These are phyloP conservation scores for Bovichtus variegatus DNA, from an alignment of 2,797 vertebrate species.

Conservation along the genomic window DNA sequence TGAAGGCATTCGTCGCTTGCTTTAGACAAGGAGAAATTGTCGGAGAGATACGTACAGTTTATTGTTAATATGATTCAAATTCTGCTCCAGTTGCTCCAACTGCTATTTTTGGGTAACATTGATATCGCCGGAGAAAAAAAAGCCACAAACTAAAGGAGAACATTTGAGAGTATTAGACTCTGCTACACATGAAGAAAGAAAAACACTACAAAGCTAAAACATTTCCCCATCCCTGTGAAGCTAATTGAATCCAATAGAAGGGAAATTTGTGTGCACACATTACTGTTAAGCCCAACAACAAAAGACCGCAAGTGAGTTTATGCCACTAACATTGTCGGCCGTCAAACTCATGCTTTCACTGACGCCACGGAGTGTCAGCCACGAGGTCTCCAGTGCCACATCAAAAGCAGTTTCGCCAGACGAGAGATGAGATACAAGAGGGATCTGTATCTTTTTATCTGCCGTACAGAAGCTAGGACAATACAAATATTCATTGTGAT, in stretches of 20 bases:
- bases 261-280: conserved; percentile 24
- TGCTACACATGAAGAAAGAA: conserved; percentile 46
- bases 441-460: conserved; percentile 39
- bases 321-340: conserved; percentile 49
- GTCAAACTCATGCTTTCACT: conserved; percentile 51
- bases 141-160: conserved; percentile 33
- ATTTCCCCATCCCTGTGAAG: conserved; percentile 45
- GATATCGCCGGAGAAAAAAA: conserved; percentile 41
- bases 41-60: conserved; percentile 21
- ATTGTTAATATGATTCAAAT: conserved; percentile 65
- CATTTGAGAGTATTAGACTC: conserved; percentile 33
- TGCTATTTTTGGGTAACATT: conserved; percentile 48
- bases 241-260: conserved; percentile 49
- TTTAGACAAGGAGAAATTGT: conserved; percentile 15
- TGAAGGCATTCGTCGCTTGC: conserved; percentile 9
- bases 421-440: conserved; percentile 42
- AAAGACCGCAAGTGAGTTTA: conserved; percentile 61
- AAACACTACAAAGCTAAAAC: conserved; percentile 38
- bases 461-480: conserved; percentile 26
- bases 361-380: conserved; percentile 21
- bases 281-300: conserved; percentile 33
- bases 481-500: conserved; percentile 44
- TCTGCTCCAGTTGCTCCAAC: conserved; percentile 47
- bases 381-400: conserved; percentile 38
- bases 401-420: conserved; percentile 56